Percentiles rank a stretch among this genome's conserved stretches.
These are phyloP conservation scores for Eupsilia transversa DNA, from an alignment of 2,888 invertebrate species.

Conservation along the genomic window DNA sequence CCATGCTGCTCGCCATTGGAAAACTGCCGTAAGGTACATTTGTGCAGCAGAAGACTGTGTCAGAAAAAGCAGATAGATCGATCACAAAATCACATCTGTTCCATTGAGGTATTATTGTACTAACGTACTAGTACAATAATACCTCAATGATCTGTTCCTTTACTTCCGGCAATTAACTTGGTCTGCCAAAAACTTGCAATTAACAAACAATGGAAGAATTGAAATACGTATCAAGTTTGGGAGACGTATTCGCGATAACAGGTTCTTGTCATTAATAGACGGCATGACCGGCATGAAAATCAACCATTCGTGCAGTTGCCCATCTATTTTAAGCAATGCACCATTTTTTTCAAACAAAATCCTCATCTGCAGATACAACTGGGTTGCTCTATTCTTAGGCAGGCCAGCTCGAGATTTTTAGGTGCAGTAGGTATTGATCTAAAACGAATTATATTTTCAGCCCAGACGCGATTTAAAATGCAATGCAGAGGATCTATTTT, in stretches of 20 bases:
- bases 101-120: no score
- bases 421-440: slow-evolving; percentile 39
- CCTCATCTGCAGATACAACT: slow-evolving; percentile 13
- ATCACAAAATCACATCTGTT: background rate
- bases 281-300: background rate
- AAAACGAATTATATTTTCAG: slow-evolving; percentile 41
- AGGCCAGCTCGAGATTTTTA: slow-evolving; percentile 23
- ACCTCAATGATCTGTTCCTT: background rate
- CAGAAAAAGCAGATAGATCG: background rate
- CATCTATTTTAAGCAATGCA: slow-evolving; percentile 10
- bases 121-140: no score
- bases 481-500: slow-evolving; percentile 39
- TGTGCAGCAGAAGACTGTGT: background rate
- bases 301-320: background rate
- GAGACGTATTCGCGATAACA: no score
- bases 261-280: slow-evolving; percentile 4
- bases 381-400: slow-evolving; percentile 37
- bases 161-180: background rate
- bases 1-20: background rate
- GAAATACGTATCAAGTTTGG: background rate
- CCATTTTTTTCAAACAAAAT: slow-evolving; percentile 7
- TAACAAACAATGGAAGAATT: background rate
- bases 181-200: background rate
- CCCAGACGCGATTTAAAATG: slow-evolving; percentile 38
- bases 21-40: background rate